Percentiles rank a stretch among this genome's conserved stretches.
Evolutionary conservation across 1,140 invertebrate genomes (phyloP).

Genomic region (Pachyrhynchus sulphureomaculatus): DNA sequence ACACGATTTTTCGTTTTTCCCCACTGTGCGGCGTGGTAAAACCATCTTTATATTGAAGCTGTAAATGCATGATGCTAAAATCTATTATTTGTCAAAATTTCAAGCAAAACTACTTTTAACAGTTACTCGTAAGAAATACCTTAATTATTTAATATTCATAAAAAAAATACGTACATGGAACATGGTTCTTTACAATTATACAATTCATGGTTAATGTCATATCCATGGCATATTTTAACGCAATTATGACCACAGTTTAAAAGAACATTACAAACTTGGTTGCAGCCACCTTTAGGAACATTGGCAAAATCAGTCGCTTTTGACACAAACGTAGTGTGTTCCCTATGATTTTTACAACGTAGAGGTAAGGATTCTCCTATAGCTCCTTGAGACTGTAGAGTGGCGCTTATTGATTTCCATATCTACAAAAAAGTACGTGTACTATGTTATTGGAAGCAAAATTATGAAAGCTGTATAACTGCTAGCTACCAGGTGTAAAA

Average conservation of each 20-base stretch:
- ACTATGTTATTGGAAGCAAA: too few relatives aligned
- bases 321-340: conserved; percentile 36
- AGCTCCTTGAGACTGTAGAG: conserved; percentile 47
- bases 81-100: too few relatives aligned
- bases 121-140: too few relatives aligned
- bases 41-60: too few relatives aligned
- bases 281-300: conserved; percentile 54
- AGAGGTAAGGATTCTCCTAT: conserved; percentile 51
- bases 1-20: too few relatives aligned
- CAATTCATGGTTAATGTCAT: conserved; percentile 51
- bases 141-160: too few relatives aligned
- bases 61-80: too few relatives aligned
- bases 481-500: too few relatives aligned
- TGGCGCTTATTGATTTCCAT: background rate
- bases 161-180: background rate
- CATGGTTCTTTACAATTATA: conserved; percentile 46
- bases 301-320: conserved; percentile 49
- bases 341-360: conserved; percentile 54
- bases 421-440: too few relatives aligned
- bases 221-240: conserved; percentile 54
- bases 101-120: too few relatives aligned
- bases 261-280: conserved; percentile 44
- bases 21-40: too few relatives aligned
- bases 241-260: conserved; percentile 57
- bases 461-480: too few relatives aligned